Evolutionary conservation across 1,140 invertebrate genomes (phyloP).

Genomic region (Scaptomyza pallida): DNA sequence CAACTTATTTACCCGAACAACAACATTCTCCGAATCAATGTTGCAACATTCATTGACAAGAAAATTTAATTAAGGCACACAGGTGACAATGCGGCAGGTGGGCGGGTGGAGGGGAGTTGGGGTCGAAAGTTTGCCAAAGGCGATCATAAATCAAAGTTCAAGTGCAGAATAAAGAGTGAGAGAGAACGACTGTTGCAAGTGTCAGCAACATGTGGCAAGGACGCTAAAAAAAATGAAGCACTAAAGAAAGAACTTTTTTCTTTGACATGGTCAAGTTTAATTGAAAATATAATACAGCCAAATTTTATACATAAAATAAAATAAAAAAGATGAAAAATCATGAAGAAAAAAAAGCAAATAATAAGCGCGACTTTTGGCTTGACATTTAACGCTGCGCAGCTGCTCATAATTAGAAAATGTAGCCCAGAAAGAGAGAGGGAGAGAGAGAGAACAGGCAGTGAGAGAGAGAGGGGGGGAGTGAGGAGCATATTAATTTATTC

Average conservation of each 20-base stretch:
- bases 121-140: conserved; percentile 19
- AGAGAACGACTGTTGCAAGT: conserved; percentile 62
- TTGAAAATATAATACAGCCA: conserved; percentile 73
- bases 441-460: not conserved
- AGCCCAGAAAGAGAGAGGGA: not conserved
- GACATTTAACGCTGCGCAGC: conserved; percentile 73
- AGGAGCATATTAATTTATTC: conserved; percentile 72
- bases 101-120: not conserved
- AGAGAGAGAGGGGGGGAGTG: not conserved
- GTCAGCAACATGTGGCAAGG: conserved; percentile 76
- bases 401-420: conserved; percentile 77
- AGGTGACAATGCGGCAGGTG: conserved; percentile 63
- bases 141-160: conserved; percentile 71
- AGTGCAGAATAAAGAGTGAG: conserved; percentile 15
- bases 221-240: conserved; percentile 55
- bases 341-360: conserved; percentile 23
- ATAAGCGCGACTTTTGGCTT: conserved; percentile 37
- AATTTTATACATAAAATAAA: conserved; percentile 52
- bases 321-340: conserved; percentile 44
- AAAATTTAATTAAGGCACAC: conserved; percentile 74
- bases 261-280: conserved; percentile 82
- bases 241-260: conserved; percentile 28
- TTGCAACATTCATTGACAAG: conserved; percentile 55
- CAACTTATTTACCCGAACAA: conserved; percentile 61
- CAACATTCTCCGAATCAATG: conserved; percentile 42